Evolutionary conservation across 2,888 invertebrate genomes (phyloP).

Genomic region (Phytoseiulus persimilis): DNA sequence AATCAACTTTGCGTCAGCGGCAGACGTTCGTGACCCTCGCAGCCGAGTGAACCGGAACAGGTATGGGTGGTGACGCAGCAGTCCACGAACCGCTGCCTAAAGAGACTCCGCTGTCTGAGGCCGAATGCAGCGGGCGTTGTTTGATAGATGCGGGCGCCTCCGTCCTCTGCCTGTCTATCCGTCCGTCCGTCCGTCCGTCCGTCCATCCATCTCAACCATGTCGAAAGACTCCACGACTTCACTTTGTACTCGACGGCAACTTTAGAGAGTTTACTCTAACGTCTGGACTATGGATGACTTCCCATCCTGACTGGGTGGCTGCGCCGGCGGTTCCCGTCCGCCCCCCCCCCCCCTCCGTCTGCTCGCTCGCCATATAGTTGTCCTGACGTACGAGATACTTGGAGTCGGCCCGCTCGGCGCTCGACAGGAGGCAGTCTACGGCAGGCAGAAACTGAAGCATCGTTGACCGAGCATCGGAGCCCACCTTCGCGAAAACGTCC

Average conservation of each 20-base stretch:
- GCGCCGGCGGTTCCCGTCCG: neutral
- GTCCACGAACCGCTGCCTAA: neutral
- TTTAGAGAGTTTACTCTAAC: neutral
- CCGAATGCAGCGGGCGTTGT: neutral
- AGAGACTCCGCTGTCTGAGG: neutral
- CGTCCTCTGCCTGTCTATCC: neutral
- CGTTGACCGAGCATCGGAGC: neutral
- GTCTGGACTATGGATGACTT: neutral
- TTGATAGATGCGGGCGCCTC: neutral
- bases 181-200: neutral
- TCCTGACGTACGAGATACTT: neutral
- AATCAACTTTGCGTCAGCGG: neutral
- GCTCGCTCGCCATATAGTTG: neutral
- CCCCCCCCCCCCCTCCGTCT: neutral
- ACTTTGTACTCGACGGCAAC: neutral
- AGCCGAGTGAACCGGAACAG: neutral
- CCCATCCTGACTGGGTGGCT: neutral
- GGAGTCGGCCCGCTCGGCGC: neutral
- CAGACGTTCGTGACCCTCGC: neutral
- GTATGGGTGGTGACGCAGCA: neutral
- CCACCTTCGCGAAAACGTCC: neutral
- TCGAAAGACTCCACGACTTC: neutral
- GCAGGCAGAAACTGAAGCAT: neutral
- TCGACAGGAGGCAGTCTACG: neutral
- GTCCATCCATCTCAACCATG: neutral